Percentiles rank a stretch among this genome's conserved stretches.
phyloP scores from a whole-genome alignment of 2,888 invertebrate genomes.

The Atethmia centrago region DNA sequence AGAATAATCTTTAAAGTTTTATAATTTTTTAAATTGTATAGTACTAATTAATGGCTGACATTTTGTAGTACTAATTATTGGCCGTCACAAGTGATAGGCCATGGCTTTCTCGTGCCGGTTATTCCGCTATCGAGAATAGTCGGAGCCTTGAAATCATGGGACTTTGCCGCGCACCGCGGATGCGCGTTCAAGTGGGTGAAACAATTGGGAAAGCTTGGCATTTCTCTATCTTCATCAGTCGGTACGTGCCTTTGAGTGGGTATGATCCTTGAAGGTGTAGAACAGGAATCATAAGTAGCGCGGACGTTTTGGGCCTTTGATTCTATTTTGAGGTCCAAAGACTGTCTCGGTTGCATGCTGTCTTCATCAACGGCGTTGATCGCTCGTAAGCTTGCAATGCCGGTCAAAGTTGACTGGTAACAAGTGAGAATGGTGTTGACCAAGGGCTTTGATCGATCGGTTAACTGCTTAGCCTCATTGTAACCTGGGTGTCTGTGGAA shows the following conservation, averaged over 20 bases:
- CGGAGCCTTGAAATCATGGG: not conserved
- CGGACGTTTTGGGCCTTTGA: not conserved
- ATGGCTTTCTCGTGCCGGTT: not conserved
- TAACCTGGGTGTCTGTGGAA: conserved; percentile 59
- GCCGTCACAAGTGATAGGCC: not conserved
- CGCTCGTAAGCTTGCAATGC: not conserved
- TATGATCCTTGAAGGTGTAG: not conserved
- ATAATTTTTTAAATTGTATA: no score
- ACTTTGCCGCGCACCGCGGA: not conserved
- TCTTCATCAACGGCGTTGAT: not conserved
- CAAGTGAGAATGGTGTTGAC: conserved; percentile 50
- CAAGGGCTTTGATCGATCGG: conserved; percentile 29
- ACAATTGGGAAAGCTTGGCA: not conserved
- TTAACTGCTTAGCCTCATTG: conserved; percentile 44
- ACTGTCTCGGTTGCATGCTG: not conserved
- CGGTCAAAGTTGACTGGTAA: conserved; percentile 59
- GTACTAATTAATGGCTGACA: no score
- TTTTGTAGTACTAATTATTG: not conserved
- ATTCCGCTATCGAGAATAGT: not conserved
- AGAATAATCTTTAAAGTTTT: no score
- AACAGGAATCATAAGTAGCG: not conserved
- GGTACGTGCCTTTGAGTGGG: not conserved
- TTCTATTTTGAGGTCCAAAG: no score
- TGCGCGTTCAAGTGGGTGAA: not conserved
- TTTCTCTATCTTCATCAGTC: not conserved